phyloP scores from a whole-genome alignment of 1,140 invertebrate species.

The Bacillus rossius region DNA sequence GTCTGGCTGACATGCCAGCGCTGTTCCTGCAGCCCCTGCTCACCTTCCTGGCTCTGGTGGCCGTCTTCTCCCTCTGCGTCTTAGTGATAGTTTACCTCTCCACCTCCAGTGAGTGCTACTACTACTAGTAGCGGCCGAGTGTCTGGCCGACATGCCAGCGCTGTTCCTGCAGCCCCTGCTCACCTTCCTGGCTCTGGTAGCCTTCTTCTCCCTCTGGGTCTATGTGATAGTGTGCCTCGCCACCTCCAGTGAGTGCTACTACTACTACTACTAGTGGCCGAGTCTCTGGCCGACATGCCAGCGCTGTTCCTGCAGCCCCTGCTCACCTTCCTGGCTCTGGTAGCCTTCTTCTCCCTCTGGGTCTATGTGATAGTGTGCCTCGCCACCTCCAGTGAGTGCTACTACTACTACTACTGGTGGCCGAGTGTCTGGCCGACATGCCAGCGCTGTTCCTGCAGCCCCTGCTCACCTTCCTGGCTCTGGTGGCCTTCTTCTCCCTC shows the following conservation, averaged over 20 bases:
- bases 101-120: conserved; percentile 66
- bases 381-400: conserved; percentile 64
- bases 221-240: conserved; percentile 64
- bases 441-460: conserved; percentile 86
- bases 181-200: conserved; percentile 70
- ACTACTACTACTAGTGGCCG: too few relatives aligned
- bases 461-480: conserved; percentile 72
- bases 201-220: conserved; percentile 84
- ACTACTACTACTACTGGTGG: too few relatives aligned
- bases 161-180: conserved; percentile 82
- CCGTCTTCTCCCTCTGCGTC: conserved; percentile 84
- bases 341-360: conserved; percentile 82
- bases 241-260: conserved; percentile 66
- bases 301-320: conserved; percentile 83
- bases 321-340: conserved; percentile 72
- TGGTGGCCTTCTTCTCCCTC: conserved; percentile 74
- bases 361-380: conserved; percentile 66
- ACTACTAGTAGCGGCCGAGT: too few relatives aligned
- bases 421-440: too few relatives aligned
- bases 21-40: conserved; percentile 82
- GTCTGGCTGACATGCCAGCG: conserved; percentile 74
- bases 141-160: conserved; percentile 74
- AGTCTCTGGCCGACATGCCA: conserved; percentile 74
- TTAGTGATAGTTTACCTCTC: conserved; percentile 64
- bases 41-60: conserved; percentile 70